Conservation (phyloP, 2,888 invertebrate species). For the Andrena haemorrhoa region DNA sequence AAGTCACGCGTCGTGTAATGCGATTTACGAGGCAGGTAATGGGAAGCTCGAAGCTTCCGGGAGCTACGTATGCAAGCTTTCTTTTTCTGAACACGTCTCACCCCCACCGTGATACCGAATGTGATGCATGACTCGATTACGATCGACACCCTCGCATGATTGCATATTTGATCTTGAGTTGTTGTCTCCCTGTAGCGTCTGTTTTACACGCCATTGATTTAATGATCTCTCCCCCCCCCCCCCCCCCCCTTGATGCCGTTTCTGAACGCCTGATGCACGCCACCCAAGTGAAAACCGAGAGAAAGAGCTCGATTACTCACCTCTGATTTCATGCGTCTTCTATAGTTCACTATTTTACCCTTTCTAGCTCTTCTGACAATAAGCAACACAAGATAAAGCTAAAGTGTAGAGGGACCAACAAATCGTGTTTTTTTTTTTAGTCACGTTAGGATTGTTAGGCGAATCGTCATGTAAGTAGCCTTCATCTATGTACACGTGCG, state of each 20-base stretch:
- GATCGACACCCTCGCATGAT: conserved; percentile 68
- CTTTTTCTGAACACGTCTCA: conserved; percentile 77
- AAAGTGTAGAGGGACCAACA: conserved; percentile 85
- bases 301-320: conserved; percentile 54
- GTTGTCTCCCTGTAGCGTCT: conserved; percentile 50
- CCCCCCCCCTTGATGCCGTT: neutral
- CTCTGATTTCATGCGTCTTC: conserved; percentile 64
- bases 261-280: conserved; percentile 58
- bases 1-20: neutral
- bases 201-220: conserved; percentile 45
- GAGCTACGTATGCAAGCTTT: conserved; percentile 78
- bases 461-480: conserved; percentile 79
- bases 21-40: conserved; percentile 50
- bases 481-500: conserved; percentile 66
- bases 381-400: conserved; percentile 85
- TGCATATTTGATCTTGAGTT: conserved; percentile 58
- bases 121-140: conserved; percentile 72
- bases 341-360: conserved; percentile 73
- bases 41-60: conserved; percentile 3
- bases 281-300: conserved; percentile 31
- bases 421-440: conserved; percentile 70
- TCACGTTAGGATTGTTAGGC: conserved; percentile 83
- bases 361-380: conserved; percentile 81
- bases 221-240: neutral
- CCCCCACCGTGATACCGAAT: conserved; percentile 52